These are phyloP conservation scores for Lasioglossum marginatum DNA, from an alignment of 2,888 invertebrate species.

Conservation along the genomic window DNA sequence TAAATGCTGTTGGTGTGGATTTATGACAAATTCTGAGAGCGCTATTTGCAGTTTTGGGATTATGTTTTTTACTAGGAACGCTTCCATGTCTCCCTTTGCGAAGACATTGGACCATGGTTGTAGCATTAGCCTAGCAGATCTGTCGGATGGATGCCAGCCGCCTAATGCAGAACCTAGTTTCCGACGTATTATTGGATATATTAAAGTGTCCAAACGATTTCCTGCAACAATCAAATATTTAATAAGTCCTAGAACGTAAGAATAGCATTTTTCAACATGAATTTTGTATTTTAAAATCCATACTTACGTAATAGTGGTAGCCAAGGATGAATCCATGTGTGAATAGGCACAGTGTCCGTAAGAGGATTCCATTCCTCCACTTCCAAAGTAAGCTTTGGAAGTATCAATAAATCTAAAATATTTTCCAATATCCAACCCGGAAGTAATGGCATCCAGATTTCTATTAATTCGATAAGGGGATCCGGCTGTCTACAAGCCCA, in stretches of 20 bases:
- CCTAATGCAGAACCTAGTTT: constrained; percentile 95
- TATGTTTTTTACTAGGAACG: constrained; percentile 94
- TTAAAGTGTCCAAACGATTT: constrained; percentile 86
- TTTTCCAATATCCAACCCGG: constrained; percentile 94
- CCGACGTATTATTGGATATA: constrained; percentile 96
- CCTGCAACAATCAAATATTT: constrained; percentile 67
- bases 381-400: constrained; percentile 90
- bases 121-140: constrained; percentile 95
- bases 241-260: constrained; percentile 69
- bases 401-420: constrained; percentile 92
- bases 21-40: constrained; percentile 88
- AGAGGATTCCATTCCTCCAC: constrained; percentile 98
- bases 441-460: constrained; percentile 92
- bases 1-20: constrained; percentile 90
- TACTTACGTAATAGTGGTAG: constrained; percentile 90
- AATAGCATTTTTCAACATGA: neutral
- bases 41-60: constrained; percentile 93
- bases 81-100: constrained; percentile 90
- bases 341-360: constrained; percentile 97
- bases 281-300: constrained; percentile 4
- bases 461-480: constrained; percentile 91
- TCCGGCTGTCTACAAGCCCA: constrained; percentile 95
- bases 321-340: constrained; percentile 99
- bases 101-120: constrained; percentile 95
- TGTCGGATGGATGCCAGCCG: constrained; percentile 98